phyloP scores from a whole-genome alignment of 2,888 invertebrate species.

The Caenorhabditis imperialis region DNA sequence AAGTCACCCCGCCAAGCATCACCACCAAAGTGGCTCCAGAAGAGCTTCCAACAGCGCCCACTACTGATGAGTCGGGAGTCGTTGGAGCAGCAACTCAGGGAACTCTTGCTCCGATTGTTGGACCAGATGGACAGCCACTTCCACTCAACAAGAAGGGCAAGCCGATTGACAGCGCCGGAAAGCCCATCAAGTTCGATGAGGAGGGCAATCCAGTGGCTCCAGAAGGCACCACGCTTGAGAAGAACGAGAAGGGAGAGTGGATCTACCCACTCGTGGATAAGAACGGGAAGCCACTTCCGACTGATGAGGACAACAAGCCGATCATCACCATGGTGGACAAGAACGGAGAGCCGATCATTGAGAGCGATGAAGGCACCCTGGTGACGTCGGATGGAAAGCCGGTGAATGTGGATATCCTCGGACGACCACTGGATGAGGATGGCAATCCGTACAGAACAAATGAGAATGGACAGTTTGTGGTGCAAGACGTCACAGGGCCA shows the following conservation, averaged over 20 bases:
- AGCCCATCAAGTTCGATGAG: constrained; percentile 60
- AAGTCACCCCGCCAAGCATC: constrained; percentile 60
- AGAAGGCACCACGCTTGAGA: constrained; percentile 60
- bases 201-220: constrained; percentile 66
- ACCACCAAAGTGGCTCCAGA: constrained; percentile 59
- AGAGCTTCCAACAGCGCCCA: constrained; percentile 52
- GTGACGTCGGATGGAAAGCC: constrained; percentile 52
- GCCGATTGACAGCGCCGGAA: constrained; percentile 63
- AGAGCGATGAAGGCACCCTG: constrained; percentile 45
- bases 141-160: constrained; percentile 61
- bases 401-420: constrained; percentile 37
- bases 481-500: constrained; percentile 29
- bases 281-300: constrained; percentile 55
- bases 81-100: not conserved
- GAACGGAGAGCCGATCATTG: constrained; percentile 46
- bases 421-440: constrained; percentile 60
- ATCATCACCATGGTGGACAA: constrained; percentile 61
- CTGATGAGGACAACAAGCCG: constrained; percentile 58
- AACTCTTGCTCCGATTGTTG: constrained; percentile 62
- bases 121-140: constrained; percentile 68
- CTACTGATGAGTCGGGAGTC: not conserved
- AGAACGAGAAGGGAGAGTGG: constrained; percentile 70
- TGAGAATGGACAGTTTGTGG: constrained; percentile 57
- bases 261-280: constrained; percentile 69
- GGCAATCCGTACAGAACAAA: constrained; percentile 55